Conservation (phyloP, 2,888 invertebrate genomes). For the Ditula angustiorana region DNA sequence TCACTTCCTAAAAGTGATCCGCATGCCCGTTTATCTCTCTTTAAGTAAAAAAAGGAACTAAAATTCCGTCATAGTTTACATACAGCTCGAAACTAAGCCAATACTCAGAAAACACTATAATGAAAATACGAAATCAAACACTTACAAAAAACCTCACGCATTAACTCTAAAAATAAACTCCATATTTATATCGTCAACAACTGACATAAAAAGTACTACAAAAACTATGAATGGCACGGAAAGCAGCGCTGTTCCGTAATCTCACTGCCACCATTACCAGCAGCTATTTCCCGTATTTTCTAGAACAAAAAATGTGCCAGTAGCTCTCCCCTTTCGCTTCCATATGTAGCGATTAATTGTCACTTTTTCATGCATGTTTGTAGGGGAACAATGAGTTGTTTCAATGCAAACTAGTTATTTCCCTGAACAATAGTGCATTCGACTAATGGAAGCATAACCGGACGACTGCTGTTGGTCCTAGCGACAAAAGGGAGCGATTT, state of each 20-base stretch:
- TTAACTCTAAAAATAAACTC: neutral
- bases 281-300: slow-evolving; percentile 27
- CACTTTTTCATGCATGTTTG: slow-evolving; percentile 55
- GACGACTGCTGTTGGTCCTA: slow-evolving; percentile 48
- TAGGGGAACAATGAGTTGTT: slow-evolving; percentile 58
- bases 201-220: slow-evolving; percentile 8
- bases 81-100: too few species aligned
- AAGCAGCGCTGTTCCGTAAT: slow-evolving; percentile 18
- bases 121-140: too few species aligned
- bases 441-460: slow-evolving; percentile 67
- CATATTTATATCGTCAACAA: slow-evolving; percentile 9
- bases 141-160: neutral
- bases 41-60: too few species aligned
- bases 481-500: neutral
- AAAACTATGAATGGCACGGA: slow-evolving; percentile 19
- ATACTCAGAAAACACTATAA: too few species aligned
- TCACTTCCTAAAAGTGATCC: too few species aligned
- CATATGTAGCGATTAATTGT: slow-evolving; percentile 61
- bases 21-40: too few species aligned
- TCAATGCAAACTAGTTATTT: slow-evolving; percentile 71
- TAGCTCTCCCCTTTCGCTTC: slow-evolving; percentile 45
- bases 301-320: slow-evolving; percentile 35
- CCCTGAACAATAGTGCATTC: slow-evolving; percentile 66
- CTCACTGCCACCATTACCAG: slow-evolving; percentile 19
- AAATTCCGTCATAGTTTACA: too few species aligned